Base-by-base conservation (phyloP, 2,113 vertebrate species). In the Pollimyrus isidori region DNA sequence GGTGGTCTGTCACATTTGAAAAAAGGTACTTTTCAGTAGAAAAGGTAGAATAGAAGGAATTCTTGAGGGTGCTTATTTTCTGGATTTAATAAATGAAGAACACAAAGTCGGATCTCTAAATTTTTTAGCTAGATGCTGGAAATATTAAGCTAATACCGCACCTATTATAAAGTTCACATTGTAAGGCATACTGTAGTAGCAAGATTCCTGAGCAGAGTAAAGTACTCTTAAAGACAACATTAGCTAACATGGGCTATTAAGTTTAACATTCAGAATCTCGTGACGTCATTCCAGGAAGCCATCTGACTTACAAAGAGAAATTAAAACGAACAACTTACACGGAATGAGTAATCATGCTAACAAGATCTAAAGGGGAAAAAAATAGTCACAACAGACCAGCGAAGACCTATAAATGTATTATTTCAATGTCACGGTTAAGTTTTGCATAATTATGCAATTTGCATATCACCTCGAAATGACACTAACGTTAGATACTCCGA, bases 361-460 rank as follows among this genome's bases (percentile, higher is more conserved):
- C 35, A 80, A 80, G 73, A 80, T 80, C 35, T 80, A 42, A 42
- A 39, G 4, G 4, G 35, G 2, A 17, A 42, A 5, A 73, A 76
- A 69, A 80, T 2, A 80, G 39, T 21, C 15, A 39, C 35, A 15
- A 80, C 5, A 42, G 35, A 80, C 15, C 73, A 80, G 17, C 13
- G 15, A 80, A 42, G 73, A 42, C 73, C 15, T 80, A 19, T 80
- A 80, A 80, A 80, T 80, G 73, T 35, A 80, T 80, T 19, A 42
- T 80, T 80, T 80, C 13, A 80, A 80, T 42, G 73, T 19, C 73
- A 19, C 15, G 42, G 73, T 76, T 76, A 76, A 39, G 30, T 42
- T 80, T 17, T 80, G 73, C 73, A 80, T 80, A 80, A 80, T 80
- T 80, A 80, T 6, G 35, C 73, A 80, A 80, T 80, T 80, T 80